phyloP scores from a whole-genome alignment of 2,113 vertebrate genomes.

The Poicephalus gulielmi region DNA sequence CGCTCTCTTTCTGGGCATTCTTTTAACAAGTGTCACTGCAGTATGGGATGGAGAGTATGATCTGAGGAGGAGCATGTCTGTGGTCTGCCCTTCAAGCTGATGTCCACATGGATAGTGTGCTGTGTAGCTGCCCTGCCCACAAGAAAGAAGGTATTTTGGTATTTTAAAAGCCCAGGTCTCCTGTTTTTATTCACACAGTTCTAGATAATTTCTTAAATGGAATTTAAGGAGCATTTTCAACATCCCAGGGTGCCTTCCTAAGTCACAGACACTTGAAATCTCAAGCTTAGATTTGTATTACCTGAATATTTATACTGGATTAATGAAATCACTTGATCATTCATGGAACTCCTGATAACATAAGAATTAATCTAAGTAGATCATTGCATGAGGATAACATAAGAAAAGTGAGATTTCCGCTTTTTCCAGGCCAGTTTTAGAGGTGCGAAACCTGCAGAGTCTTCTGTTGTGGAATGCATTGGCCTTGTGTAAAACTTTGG shows the following conservation, averaged over 20 bases:
- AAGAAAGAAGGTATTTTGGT: background rate
- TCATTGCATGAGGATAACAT: background rate
- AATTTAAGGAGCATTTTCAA: background rate
- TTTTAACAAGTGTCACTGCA: background rate
- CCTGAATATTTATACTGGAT: background rate
- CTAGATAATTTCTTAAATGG: background rate
- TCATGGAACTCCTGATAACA: background rate
- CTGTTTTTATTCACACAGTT: background rate
- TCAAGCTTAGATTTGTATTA: background rate
- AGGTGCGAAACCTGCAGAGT: background rate
- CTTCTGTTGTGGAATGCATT: background rate
- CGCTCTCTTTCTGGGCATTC: background rate
- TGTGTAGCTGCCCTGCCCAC: background rate
- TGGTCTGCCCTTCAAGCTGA: background rate
- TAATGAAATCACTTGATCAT: background rate
- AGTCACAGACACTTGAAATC: background rate
- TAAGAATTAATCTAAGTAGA: background rate
- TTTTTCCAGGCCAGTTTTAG: background rate
- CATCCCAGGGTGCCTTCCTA: background rate
- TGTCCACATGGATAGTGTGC: background rate
- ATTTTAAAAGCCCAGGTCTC: background rate
- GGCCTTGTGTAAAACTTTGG: background rate
- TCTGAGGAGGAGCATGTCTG: background rate
- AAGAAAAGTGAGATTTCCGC: background rate
- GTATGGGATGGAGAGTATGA: background rate